Base-by-base conservation (phyloP, 2,797 vertebrate genomes). In the Emydoidea blandingii region DNA sequence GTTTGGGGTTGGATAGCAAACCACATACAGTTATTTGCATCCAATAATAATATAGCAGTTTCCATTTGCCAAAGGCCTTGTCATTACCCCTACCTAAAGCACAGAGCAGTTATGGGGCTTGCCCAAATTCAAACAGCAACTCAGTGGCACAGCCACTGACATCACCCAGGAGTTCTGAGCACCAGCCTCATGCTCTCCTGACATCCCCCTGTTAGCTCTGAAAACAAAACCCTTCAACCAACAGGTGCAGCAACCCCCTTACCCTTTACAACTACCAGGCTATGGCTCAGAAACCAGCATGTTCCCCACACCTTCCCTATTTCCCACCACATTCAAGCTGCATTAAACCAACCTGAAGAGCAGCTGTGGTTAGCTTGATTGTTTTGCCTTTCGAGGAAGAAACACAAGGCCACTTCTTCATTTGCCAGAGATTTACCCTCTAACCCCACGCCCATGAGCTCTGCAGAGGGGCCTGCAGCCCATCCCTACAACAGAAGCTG, bases 381-480 rank as follows among this genome's bases (percentile, higher is more conserved):
- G 23, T 14, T 74, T 29, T 15, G 12, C 25, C 41, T 76, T 76
- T 47, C 1, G 8, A 47, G 72, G 72, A 76, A 76, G 7, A 47
- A 27, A 47, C 10, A 14, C 41, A 25, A 12, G 6, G 23, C 7
- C n/a, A 12, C 25, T 29, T 9, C 72, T 76, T 27, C 25, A 7
- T 14, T 10, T 8, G 23, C 41, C 72, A 27, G 41, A n/a, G 65
- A 68, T 68, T 21, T 11, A 37, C n/a, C n/a, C n/a, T 68, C n/a
- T 5, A 18, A 19, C 8, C 21, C 62, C 18, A 19, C 1, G 1
- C 62, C 8, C 34, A 19, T 4, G 4, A 37, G 5, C 34, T 37
- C n/a, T 68, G 34, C 65, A 5, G 5, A 37, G 16, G 65, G 34
- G 11, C 41, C 72, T 44, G 4, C 41, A 47, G 25, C 41, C 41